A percentile compares a stretch with the other conserved stretches of the same genome.
Evolutionary conservation across 2,888 invertebrate species (phyloP).

Genomic region (Poecilobothrus nobilitatus): DNA sequence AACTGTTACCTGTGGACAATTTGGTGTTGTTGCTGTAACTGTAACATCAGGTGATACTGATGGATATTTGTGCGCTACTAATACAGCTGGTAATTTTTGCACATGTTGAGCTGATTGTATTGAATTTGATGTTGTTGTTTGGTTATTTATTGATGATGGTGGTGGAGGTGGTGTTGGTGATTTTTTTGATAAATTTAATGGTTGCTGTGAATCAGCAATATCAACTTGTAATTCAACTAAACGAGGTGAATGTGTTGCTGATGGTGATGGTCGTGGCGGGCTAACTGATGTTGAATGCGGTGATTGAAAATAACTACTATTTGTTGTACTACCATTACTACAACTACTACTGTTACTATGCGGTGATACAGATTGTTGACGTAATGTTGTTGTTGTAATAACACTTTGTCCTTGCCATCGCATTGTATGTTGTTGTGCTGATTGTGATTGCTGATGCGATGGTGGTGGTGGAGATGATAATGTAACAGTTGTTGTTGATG

Average conservation of each 20-base stretch:
- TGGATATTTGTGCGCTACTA: constrained; percentile 36
- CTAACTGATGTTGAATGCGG: constrained; percentile 45
- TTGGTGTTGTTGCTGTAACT: constrained; percentile 35
- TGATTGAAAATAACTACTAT: constrained; percentile 45
- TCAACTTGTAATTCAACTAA: constrained; percentile 72
- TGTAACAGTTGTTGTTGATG: constrained; percentile 36
- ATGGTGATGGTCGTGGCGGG: constrained; percentile 42
- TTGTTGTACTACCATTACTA: constrained; percentile 24
- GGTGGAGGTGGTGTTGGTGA: constrained; percentile 66
- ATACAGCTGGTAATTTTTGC: constrained; percentile 17
- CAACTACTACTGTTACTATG: constrained; percentile 33
- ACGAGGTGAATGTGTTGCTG: constrained; percentile 42
- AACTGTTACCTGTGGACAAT: constrained; percentile 24
- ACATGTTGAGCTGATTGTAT: constrained; percentile 26
- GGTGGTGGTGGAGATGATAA: constrained; percentile 38
- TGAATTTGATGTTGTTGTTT: constrained; percentile 10
- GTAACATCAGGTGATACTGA: constrained; percentile 41
- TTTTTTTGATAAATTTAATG: constrained; percentile 82
- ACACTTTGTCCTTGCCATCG: constrained; percentile 48
- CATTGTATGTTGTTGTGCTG: constrained; percentile 28
- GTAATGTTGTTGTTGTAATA: constrained; percentile 52
- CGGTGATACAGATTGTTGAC: constrained; percentile 43
- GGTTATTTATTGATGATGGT: constrained; percentile 40
- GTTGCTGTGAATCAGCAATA: constrained; percentile 71
- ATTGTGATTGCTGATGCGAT: constrained; percentile 24